Percentiles rank a stretch among this genome's conserved stretches.
Evolutionary conservation across 2,888 invertebrate genomes (phyloP).

Genomic region (Heliconius cydno): DNA sequence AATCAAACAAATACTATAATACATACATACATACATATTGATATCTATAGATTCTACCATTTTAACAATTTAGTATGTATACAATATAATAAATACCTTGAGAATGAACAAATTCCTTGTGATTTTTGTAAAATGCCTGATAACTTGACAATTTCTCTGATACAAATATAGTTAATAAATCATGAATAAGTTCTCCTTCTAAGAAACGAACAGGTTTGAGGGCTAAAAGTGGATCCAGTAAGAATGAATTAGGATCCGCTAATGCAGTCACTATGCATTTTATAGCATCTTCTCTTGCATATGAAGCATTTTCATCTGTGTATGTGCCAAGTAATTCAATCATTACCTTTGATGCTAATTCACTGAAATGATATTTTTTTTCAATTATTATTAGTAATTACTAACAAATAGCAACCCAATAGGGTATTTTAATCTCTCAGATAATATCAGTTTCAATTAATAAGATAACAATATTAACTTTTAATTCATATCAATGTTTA

Average conservation of each 20-base stretch:
- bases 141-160: slow-evolving; percentile 97
- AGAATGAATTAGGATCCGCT: slow-evolving; percentile 97
- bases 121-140: slow-evolving; percentile 94
- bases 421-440: too few species aligned
- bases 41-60: too few species aligned
- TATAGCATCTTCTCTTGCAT: slow-evolving; percentile 98
- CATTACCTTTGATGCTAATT: slow-evolving; percentile 97
- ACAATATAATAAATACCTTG: slow-evolving; percentile 73
- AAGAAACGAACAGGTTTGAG: slow-evolving; percentile 97
- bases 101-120: slow-evolving; percentile 94
- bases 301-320: slow-evolving; percentile 97
- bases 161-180: slow-evolving; percentile 96
- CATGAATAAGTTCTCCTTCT: slow-evolving; percentile 97
- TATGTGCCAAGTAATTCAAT: slow-evolving; percentile 97
- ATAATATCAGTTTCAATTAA: not conserved
- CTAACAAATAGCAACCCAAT: not conserved
- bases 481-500: not conserved
- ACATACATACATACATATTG: too few species aligned
- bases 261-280: slow-evolving; percentile 97
- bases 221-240: slow-evolving; percentile 96
- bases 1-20: too few species aligned
- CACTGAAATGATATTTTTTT: slow-evolving; percentile 81
- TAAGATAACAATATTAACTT: not conserved
- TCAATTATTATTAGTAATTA: not conserved
- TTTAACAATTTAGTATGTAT: too few species aligned